Evolutionary conservation across 2,113 vertebrate species (phyloP).

Genomic region (Promerops cafer): DNA sequence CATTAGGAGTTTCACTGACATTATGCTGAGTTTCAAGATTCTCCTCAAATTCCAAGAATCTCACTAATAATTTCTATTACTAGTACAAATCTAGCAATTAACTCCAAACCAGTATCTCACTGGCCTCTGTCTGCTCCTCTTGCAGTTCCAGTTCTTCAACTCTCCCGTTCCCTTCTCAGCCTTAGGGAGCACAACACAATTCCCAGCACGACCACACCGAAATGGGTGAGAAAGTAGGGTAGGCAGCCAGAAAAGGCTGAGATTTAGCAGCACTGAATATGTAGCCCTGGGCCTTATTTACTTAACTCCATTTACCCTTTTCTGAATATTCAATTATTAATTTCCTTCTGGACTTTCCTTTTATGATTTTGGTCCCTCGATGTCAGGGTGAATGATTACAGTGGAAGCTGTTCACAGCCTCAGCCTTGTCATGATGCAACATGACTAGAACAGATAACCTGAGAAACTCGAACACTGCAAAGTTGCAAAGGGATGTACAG

Average conservation of each 20-base stretch:
- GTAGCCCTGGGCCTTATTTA: conserved; percentile 39
- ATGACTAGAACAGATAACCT: not conserved
- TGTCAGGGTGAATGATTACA: conserved; percentile 33
- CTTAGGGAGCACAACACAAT: not conserved
- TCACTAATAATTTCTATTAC: not conserved
- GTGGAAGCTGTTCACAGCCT: not conserved
- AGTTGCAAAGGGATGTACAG: not conserved
- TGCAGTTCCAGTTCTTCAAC: not conserved
- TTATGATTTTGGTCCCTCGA: conserved; percentile 1
- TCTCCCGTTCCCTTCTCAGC: not conserved
- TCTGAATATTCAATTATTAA: conserved; percentile 49
- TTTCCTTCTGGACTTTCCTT: conserved; percentile 34
- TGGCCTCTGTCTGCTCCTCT: not conserved
- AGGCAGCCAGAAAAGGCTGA: conserved; percentile 9
- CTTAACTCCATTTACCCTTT: conserved; percentile 37
- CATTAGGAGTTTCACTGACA: not conserved
- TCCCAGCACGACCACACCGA: not conserved
- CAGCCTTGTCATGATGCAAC: not conserved
- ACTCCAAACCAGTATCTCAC: not conserved
- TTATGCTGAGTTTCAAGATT: not conserved
- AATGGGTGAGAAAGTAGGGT: not conserved
- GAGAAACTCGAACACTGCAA: not conserved
- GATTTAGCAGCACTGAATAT: not conserved
- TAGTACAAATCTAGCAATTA: not conserved
- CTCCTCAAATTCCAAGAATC: not conserved